Evolutionary conservation across 2,888 invertebrate genomes (phyloP).

Genomic region (Xestobium rufovillosum): DNA sequence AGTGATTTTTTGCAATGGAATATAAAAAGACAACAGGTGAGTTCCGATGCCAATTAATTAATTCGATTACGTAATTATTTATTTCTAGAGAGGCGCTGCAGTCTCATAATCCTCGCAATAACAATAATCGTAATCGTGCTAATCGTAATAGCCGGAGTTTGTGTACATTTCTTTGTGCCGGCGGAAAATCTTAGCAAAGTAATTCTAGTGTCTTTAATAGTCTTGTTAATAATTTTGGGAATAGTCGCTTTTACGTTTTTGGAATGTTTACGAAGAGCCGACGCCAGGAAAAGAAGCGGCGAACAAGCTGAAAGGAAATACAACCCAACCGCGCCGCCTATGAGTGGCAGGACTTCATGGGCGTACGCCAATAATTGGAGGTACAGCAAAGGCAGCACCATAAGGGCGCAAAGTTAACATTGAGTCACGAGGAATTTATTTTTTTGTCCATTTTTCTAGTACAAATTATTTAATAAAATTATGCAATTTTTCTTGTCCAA

Average conservation of each 20-base stretch:
- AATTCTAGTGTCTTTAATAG: background rate
- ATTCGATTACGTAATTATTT: too few relatives aligned
- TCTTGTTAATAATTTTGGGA: background rate
- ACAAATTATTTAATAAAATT: too few relatives aligned
- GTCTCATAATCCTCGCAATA: background rate
- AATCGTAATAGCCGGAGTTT: slow-evolving; percentile 1
- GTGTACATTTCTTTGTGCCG: background rate
- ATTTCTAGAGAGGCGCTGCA: background rate
- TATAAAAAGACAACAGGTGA: too few relatives aligned
- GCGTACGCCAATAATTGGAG: background rate
- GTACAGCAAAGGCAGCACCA: slow-evolving; percentile 2
- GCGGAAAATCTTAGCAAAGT: background rate
- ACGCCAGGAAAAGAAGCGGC: background rate
- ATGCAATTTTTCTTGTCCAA: too few relatives aligned
- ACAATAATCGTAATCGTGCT: background rate
- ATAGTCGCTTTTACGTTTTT: background rate
- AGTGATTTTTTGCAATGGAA: too few relatives aligned
- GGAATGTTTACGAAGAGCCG: background rate
- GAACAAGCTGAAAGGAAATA: background rate
- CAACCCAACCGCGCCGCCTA: background rate
- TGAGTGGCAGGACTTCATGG: slow-evolving; percentile 2
- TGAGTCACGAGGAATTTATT: too few relatives aligned
- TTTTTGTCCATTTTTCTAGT: too few relatives aligned
- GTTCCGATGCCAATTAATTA: too few relatives aligned
- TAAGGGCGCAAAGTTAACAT: slow-evolving; percentile 3